Percentiles rank a stretch among this genome's conserved stretches.
Evolutionary conservation across 2,797 vertebrate species (phyloP).

Genomic region (Myiothlypis coronata): DNA sequence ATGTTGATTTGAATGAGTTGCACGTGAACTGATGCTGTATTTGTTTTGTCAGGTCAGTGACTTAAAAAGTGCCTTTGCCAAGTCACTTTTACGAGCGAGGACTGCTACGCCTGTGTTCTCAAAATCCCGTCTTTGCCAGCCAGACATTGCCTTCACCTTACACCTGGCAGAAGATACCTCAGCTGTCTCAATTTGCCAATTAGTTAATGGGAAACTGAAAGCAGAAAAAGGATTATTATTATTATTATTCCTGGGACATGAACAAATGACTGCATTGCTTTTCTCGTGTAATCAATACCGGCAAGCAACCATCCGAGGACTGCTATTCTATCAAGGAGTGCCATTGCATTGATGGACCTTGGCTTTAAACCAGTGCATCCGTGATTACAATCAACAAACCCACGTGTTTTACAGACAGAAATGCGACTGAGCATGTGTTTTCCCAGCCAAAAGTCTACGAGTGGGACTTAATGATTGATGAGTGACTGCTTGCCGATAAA

Average conservation of each 20-base stretch:
- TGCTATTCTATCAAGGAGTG: conserved; percentile 69
- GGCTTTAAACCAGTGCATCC: conserved; percentile 52
- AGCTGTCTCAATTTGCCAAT: conserved; percentile 70
- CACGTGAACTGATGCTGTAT: conserved; percentile 42
- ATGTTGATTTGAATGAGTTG: conserved; percentile 10
- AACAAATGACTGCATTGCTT: conserved; percentile 67
- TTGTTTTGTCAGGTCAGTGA: conserved; percentile 74
- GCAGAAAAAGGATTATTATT: conserved; percentile 45
- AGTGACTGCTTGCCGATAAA: conserved; percentile 71
- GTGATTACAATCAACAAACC: conserved; percentile 57
- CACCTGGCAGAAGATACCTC: conserved; percentile 74
- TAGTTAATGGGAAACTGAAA: conserved; percentile 68
- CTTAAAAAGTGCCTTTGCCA: conserved; percentile 78
- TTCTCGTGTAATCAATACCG: conserved; percentile 44
- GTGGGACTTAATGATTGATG: conserved; percentile 80
- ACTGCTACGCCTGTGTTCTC: conserved; percentile 54
- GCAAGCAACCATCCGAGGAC: conserved; percentile 44
- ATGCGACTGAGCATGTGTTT: conserved; percentile 76
- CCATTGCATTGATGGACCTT: conserved; percentile 72
- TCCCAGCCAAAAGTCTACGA: conserved; percentile 71
- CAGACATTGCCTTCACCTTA: conserved; percentile 64
- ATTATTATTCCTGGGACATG: conserved; percentile 53
- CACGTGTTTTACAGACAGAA: conserved; percentile 58
- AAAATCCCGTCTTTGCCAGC: conserved; percentile 61
- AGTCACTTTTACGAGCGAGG: conserved; percentile 69